Conservation (phyloP, 2,888 invertebrate genomes). For the Andrena fulva region DNA sequence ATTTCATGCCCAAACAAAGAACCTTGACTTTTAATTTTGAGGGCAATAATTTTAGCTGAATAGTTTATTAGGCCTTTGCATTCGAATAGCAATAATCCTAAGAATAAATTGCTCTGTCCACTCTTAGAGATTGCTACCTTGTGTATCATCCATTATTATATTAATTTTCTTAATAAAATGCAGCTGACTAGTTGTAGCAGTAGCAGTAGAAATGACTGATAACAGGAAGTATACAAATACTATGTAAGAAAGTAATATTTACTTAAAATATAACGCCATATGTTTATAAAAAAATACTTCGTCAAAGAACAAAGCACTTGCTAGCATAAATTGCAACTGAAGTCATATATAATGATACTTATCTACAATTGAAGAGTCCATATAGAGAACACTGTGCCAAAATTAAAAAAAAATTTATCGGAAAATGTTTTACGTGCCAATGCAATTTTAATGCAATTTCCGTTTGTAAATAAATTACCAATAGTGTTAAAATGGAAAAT, state of each 20-base stretch:
- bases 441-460: too few relatives aligned
- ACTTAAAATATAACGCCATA: too few relatives aligned
- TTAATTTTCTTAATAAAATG: not conserved
- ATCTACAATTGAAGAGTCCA: too few relatives aligned
- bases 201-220: too few relatives aligned
- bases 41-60: constrained; percentile 16
- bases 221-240: too few relatives aligned
- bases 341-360: too few relatives aligned
- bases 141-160: not conserved
- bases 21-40: not conserved
- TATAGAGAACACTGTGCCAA: too few relatives aligned
- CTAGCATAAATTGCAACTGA: not conserved
- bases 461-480: too few relatives aligned
- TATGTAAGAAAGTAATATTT: too few relatives aligned
- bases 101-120: constrained; percentile 44
- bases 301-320: not conserved
- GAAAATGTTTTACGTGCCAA: too few relatives aligned
- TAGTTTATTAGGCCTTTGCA: constrained; percentile 38
- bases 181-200: not conserved
- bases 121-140: constrained; percentile 4
- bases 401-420: too few relatives aligned
- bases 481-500: too few relatives aligned
- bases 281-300: not conserved
- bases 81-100: constrained; percentile 38
- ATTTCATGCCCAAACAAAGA: not conserved